Evolutionary conservation across 2,888 invertebrate genomes (phyloP).

Genomic region (Mythimna pallens): DNA sequence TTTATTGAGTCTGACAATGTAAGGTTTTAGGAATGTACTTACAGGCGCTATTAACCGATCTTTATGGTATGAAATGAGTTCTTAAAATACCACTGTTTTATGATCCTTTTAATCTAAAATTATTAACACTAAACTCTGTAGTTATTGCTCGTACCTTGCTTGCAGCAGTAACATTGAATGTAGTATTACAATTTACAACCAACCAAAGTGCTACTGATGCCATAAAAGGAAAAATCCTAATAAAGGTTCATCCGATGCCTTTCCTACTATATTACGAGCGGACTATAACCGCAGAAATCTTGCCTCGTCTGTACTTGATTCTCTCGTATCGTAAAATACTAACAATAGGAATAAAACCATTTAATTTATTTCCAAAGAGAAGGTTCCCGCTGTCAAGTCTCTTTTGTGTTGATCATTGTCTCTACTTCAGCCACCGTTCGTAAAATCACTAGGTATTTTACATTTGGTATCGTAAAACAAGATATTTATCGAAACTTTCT

Average conservation of each 20-base stretch:
- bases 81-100: not conserved
- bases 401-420: conserved; percentile 67
- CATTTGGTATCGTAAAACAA: conserved; percentile 67
- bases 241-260: conserved; percentile 38
- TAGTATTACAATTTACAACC: conserved; percentile 37
- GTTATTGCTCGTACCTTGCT: conserved; percentile 1
- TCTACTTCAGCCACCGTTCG: conserved; percentile 60
- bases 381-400: conserved; percentile 63
- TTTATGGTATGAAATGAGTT: not conserved
- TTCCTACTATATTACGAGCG: conserved; percentile 42
- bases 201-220: conserved; percentile 32
- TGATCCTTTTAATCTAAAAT: not conserved
- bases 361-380: conserved; percentile 72
- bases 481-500: conserved; percentile 68
- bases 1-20: not conserved
- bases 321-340: conserved; percentile 73
- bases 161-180: conserved; percentile 21
- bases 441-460: conserved; percentile 66
- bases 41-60: no score
- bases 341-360: conserved; percentile 76
- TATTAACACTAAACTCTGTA: conserved; percentile 9
- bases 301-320: conserved; percentile 49
- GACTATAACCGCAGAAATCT: conserved; percentile 52
- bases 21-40: not conserved
- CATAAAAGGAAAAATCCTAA: conserved; percentile 55